These are phyloP conservation scores for Sarotherodon lohbergeri DNA, from an alignment of 2,113 vertebrate genomes.

Conservation along the genomic window DNA sequence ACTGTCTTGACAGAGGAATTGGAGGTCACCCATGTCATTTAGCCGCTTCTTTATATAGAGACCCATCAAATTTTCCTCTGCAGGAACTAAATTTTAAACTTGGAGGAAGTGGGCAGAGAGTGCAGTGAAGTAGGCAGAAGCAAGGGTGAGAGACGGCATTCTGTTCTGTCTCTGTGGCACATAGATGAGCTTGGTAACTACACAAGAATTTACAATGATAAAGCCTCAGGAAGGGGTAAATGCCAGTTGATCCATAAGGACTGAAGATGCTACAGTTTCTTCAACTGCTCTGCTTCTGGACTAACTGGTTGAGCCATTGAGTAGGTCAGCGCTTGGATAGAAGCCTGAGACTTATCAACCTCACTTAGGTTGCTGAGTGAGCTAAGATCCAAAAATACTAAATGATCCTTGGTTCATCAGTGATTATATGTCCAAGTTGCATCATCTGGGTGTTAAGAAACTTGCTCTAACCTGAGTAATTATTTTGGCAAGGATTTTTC, in stretches of 20 bases:
- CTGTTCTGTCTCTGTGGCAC: not conserved
- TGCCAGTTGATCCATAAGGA: not conserved
- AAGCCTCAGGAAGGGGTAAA: not conserved
- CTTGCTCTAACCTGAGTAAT: not conserved
- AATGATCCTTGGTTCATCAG: not conserved
- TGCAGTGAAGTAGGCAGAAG: not conserved
- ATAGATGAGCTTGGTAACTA: not conserved
- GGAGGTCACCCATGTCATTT: not conserved
- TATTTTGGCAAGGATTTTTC: not conserved
- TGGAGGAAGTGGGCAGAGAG: not conserved
- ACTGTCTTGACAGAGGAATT: not conserved
- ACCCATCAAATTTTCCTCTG: not conserved
- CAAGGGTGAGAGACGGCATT: not conserved
- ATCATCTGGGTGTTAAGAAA: not conserved
- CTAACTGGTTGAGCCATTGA: not conserved
- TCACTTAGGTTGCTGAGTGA: not conserved
- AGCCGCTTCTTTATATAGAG: not conserved
- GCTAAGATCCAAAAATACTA: not conserved
- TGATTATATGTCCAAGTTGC: not conserved
- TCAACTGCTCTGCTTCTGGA: not conserved
- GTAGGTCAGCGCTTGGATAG: not conserved
- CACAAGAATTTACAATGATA: not conserved
- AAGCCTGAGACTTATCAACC: not conserved
- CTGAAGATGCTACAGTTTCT: not conserved
- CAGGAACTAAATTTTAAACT: not conserved